A percentile compares a stretch with the other conserved stretches of the same genome.
These are phyloP conservation scores for Buceros bicornis DNA, from an alignment of 2,797 vertebrate species.

Conservation along the genomic window DNA sequence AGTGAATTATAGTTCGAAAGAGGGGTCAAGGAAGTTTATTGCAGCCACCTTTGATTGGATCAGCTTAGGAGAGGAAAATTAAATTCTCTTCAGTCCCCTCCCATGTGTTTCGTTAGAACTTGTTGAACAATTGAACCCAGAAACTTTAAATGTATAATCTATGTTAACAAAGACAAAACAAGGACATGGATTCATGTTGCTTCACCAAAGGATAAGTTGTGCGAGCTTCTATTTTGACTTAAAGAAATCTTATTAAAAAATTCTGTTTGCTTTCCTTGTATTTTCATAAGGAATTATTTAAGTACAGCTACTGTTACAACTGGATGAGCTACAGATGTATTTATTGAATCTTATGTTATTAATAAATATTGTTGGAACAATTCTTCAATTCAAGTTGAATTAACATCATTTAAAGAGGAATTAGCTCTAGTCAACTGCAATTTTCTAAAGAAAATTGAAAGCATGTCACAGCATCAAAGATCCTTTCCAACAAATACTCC, in stretches of 20 bases:
- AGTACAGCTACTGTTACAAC: background rate
- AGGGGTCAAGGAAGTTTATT: background rate
- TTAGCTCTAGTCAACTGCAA: background rate
- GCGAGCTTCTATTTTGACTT: background rate
- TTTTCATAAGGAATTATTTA: background rate
- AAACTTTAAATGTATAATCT: background rate
- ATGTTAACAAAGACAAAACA: background rate
- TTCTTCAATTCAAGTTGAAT: background rate
- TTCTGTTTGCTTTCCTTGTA: background rate
- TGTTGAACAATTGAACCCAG: background rate
- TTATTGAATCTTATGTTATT: background rate
- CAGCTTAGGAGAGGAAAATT: background rate
- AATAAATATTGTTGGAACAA: background rate
- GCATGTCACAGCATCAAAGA: background rate
- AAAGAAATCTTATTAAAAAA: background rate
- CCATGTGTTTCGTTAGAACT: background rate
- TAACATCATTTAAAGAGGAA: background rate
- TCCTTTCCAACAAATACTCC: background rate
- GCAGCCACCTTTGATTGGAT: background rate
- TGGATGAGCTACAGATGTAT: background rate
- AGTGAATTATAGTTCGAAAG: background rate
- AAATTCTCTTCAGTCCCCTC: background rate
- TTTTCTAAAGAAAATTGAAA: background rate
- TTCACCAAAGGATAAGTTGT: background rate
- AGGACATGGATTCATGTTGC: background rate